A percentile compares a stretch with the other conserved stretches of the same genome.
phyloP scores from a whole-genome alignment of 2,113 vertebrate genomes.

The Pachyramphus minor region DNA sequence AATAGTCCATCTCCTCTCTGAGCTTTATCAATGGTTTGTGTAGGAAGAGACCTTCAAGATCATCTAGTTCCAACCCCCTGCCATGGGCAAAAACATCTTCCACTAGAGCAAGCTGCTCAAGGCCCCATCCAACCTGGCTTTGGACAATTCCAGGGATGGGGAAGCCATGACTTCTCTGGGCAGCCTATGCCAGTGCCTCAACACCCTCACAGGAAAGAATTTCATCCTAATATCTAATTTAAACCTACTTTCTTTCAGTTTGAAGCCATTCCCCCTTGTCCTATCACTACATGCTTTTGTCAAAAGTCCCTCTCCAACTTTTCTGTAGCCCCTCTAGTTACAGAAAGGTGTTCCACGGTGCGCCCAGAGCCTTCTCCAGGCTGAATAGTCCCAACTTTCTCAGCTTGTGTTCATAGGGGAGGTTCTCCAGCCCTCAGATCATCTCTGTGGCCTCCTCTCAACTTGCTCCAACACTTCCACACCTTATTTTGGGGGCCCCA shows the following conservation, averaged over 20 bases:
- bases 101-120: background rate
- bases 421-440: background rate
- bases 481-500: background rate
- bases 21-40: background rate
- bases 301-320: background rate
- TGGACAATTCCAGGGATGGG: background rate
- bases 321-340: background rate
- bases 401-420: background rate
- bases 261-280: background rate
- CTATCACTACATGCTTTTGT: background rate
- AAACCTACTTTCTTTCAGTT: background rate
- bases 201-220: background rate
- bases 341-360: background rate
- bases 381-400: background rate
- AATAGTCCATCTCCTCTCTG: background rate
- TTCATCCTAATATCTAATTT: background rate
- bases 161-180: background rate
- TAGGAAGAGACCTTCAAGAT: background rate
- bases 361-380: background rate
- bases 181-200: background rate
- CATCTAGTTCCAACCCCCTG: rapidly evolving
- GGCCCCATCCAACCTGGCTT: background rate
- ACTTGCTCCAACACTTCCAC: background rate
- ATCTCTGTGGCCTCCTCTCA: background rate
- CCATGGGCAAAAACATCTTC: background rate